A percentile compares a stretch with the other conserved stretches of the same genome.
These are phyloP conservation scores for Yponomeuta plumbellus DNA, from an alignment of 2,888 invertebrate species.

Conservation along the genomic window DNA sequence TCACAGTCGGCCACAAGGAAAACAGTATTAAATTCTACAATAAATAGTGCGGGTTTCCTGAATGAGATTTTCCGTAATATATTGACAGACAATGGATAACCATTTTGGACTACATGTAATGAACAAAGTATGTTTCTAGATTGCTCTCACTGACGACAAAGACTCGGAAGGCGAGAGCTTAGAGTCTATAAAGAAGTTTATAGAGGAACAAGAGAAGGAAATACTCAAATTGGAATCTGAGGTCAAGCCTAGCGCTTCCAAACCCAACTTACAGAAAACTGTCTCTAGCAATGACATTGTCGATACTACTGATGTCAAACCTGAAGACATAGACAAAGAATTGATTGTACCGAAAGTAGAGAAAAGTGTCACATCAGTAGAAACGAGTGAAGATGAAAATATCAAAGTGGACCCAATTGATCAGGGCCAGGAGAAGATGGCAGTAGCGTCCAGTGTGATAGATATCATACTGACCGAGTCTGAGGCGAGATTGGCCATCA, in stretches of 20 bases:
- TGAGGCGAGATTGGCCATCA: constrained; percentile 37
- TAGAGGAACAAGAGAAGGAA: constrained; percentile 53
- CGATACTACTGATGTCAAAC: neutral
- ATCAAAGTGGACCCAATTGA: constrained; percentile 6
- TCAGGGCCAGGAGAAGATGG: constrained; percentile 26
- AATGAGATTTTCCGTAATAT: no score
- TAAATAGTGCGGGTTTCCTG: no score
- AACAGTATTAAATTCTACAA: no score
- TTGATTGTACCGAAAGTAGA: neutral
- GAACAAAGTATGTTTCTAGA: neutral
- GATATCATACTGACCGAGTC: constrained; percentile 53
- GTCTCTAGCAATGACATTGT: neutral
- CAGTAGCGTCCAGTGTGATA: constrained; percentile 50
- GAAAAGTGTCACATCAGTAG: constrained; percentile 12
- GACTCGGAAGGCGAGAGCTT: constrained; percentile 54
- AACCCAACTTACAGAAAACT: constrained; percentile 19
- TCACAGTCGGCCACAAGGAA: no score
- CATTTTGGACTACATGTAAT: neutral
- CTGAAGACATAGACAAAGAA: neutral
- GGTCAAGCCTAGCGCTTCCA: constrained; percentile 16
- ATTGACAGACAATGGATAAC: no score
- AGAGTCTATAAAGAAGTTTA: constrained; percentile 58
- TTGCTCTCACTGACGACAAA: constrained; percentile 33
- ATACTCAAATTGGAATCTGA: constrained; percentile 28
- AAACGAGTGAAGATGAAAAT: constrained; percentile 7